These are phyloP conservation scores for Ranitomeya variabilis DNA, from an alignment of 2,113 vertebrate species.

Conservation along the genomic window DNA sequence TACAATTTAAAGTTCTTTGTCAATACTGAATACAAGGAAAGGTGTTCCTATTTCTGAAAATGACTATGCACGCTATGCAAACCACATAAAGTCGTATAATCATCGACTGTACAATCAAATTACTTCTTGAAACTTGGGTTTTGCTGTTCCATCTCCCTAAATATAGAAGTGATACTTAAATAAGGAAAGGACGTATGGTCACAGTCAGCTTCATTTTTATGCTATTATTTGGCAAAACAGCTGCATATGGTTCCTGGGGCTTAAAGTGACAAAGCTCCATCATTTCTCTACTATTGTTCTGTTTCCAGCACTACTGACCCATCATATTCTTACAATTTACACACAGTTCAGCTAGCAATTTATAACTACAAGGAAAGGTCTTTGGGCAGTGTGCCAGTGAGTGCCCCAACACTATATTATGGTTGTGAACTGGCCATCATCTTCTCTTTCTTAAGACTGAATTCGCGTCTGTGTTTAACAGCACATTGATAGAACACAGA, in stretches of 20 bases:
- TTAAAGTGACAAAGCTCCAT: background rate
- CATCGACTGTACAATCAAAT: slow-evolving; percentile 15
- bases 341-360: background rate
- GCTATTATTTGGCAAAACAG: background rate
- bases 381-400: background rate
- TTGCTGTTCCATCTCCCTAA: background rate
- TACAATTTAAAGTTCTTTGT: background rate
- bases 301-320: background rate
- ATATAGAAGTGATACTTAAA: background rate
- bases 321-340: background rate
- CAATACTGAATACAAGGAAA: background rate
- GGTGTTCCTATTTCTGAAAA: background rate
- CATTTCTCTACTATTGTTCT: background rate
- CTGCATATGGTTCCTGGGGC: background rate
- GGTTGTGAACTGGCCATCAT: background rate
- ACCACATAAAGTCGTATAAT: slow-evolving; percentile 3
- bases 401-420: background rate
- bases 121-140: background rate
- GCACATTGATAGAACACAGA: too few species aligned
- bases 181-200: background rate
- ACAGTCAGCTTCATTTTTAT: background rate
- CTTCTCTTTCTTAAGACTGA: background rate
- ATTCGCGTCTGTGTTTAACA: too few species aligned
- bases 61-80: slow-evolving; percentile 5
- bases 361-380: background rate